Percentiles rank a stretch among this genome's conserved stretches.
Conservation (phyloP, 1,140 invertebrate genomes). For the Asobara japonica region DNA sequence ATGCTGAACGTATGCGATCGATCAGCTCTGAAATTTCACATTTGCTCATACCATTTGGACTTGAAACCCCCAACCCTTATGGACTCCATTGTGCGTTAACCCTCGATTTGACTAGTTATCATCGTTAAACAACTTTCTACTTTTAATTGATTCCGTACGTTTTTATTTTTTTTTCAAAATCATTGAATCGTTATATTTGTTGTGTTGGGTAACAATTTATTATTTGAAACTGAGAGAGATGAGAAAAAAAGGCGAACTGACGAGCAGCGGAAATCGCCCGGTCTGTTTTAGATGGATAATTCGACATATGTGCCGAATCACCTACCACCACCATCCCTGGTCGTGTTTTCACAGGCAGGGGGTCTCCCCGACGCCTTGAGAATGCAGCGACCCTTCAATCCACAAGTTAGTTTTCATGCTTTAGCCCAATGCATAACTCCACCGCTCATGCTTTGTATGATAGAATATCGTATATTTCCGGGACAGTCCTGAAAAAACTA, state of each 20-base stretch:
- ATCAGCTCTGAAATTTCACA: constrained; percentile 36
- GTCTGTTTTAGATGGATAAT: constrained; percentile 73
- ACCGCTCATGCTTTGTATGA: constrained; percentile 27
- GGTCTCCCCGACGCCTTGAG: constrained; percentile 78
- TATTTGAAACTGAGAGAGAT: background rate
- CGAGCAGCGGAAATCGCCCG: constrained; percentile 45
- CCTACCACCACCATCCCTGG: constrained; percentile 80
- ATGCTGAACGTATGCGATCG: constrained; percentile 32
- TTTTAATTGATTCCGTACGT: background rate
- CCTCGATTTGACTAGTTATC: constrained; percentile 26
- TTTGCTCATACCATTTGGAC: constrained; percentile 11
- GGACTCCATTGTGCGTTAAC: constrained; percentile 10
- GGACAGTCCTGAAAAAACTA: background rate
- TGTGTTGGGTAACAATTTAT: background rate
- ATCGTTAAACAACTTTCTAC: background rate
- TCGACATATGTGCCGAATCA: constrained; percentile 76
- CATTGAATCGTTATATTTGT: constrained; percentile 40
- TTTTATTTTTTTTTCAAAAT: constrained; percentile 26
- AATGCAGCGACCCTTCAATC: constrained; percentile 79
- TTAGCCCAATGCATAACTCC: constrained; percentile 16
- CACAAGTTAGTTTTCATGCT: constrained; percentile 69
- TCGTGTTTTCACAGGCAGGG: constrained; percentile 83
- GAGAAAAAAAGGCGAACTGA: constrained; percentile 14
- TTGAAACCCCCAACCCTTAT: background rate
- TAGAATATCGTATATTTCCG: background rate